Evolutionary conservation across 2,113 vertebrate genomes (phyloP).

Genomic region (Perca schrenkii): DNA sequence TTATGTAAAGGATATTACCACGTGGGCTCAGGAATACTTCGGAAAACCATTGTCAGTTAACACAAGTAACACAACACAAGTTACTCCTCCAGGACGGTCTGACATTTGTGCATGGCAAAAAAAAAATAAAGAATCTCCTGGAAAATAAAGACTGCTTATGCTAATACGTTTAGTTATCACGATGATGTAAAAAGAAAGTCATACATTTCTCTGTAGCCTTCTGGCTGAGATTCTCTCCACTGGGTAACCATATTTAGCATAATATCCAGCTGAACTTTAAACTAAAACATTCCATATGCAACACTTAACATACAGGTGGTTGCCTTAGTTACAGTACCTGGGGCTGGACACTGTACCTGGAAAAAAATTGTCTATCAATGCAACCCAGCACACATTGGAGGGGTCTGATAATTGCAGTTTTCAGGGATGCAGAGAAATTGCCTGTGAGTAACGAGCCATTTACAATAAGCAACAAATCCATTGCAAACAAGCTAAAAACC

Average conservation of each 20-base stretch:
- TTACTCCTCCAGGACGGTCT: background rate
- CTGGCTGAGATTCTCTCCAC: background rate
- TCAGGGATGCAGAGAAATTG: too few species aligned
- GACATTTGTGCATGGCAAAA: background rate
- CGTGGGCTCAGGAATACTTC: too few species aligned
- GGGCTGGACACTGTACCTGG: conserved; percentile 22
- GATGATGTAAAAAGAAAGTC: background rate
- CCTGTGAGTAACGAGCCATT: too few species aligned
- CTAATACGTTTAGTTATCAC: background rate
- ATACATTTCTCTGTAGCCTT: background rate
- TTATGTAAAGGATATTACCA: too few species aligned
- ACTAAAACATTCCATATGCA: conserved; percentile 23
- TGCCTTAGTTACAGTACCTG: conserved; percentile 38
- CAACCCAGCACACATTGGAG: background rate
- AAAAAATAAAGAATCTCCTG: background rate
- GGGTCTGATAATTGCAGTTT: too few species aligned
- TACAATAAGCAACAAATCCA: too few species aligned
- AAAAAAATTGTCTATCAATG: conserved; percentile 21
- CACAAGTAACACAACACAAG: background rate
- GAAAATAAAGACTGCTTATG: background rate
- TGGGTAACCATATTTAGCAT: background rate
- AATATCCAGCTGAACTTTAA: conserved; percentile 20
- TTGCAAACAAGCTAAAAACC: too few species aligned
- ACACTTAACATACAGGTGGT: conserved; percentile 35
- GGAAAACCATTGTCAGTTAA: too few species aligned